These are phyloP conservation scores for Hylomyscus alleni DNA, from an alignment of 2,797 vertebrate species.

Conservation along the genomic window DNA sequence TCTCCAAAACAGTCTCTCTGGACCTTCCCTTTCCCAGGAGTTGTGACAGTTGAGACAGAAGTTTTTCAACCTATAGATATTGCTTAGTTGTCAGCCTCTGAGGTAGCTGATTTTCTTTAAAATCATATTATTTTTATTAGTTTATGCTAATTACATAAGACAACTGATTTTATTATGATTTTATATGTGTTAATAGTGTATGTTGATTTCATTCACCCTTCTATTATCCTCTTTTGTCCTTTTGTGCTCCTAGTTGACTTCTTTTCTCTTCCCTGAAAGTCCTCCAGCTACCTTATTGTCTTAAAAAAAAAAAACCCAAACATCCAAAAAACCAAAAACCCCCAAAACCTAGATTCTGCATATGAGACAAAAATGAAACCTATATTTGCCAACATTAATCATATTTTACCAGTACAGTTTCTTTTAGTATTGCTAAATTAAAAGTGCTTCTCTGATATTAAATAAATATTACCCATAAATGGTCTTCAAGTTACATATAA, in stretches of 20 bases:
- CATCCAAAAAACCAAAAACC: too few species aligned
- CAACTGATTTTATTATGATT: not conserved
- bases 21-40: not conserved
- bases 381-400: not conserved
- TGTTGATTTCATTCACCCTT: not conserved
- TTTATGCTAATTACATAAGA: not conserved
- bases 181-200: not conserved
- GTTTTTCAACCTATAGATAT: not conserved
- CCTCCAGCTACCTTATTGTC: not conserved
- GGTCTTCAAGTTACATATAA: not conserved
- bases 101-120: not conserved
- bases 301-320: not conserved
- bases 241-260: not conserved
- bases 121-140: not conserved
- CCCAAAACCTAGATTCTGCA: not conserved
- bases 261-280: not conserved
- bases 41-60: not conserved
- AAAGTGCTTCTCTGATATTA: not conserved
- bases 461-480: not conserved
- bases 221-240: not conserved
- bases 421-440: not conserved
- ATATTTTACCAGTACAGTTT: not conserved
- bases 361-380: not conserved
- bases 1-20: not conserved
- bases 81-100: not conserved